Evolutionary conservation across 2,113 vertebrate genomes (phyloP).

Genomic region (Odocoileus hemionus): DNA sequence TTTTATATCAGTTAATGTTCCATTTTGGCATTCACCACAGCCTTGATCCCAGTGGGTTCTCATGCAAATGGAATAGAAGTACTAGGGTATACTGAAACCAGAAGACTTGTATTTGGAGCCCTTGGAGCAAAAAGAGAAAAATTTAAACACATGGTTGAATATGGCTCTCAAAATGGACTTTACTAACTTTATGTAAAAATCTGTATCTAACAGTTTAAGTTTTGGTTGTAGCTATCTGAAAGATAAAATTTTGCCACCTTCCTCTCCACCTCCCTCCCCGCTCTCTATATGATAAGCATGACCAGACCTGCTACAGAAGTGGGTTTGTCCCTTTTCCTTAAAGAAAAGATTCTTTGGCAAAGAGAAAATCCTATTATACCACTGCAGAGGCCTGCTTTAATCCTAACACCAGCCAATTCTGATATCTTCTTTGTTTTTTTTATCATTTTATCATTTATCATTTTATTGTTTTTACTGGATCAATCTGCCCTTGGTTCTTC

Average conservation of each 20-base stretch:
- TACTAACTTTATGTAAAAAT: neutral
- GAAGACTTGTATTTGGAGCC: neutral
- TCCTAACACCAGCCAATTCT: neutral
- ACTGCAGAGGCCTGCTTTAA: neutral
- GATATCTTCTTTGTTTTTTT: neutral
- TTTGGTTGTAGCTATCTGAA: neutral
- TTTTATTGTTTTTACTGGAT: neutral
- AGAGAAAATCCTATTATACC: neutral
- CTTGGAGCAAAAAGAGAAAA: neutral
- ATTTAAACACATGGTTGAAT: neutral
- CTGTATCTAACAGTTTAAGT: neutral
- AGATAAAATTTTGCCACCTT: neutral
- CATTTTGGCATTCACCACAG: neutral
- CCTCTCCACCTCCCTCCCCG: neutral
- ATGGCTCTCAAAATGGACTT: neutral
- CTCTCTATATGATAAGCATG: neutral
- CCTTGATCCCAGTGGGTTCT: neutral
- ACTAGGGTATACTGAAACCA: neutral
- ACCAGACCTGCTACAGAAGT: neutral
- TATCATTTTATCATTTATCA: neutral
- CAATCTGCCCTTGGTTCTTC: neutral
- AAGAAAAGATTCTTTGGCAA: neutral
- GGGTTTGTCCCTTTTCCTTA: neutral
- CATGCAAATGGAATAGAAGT: neutral
- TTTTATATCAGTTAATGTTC: neutral